Evolutionary conservation across 1,140 invertebrate species (phyloP).

Genomic region (Cyclina sinensis): DNA sequence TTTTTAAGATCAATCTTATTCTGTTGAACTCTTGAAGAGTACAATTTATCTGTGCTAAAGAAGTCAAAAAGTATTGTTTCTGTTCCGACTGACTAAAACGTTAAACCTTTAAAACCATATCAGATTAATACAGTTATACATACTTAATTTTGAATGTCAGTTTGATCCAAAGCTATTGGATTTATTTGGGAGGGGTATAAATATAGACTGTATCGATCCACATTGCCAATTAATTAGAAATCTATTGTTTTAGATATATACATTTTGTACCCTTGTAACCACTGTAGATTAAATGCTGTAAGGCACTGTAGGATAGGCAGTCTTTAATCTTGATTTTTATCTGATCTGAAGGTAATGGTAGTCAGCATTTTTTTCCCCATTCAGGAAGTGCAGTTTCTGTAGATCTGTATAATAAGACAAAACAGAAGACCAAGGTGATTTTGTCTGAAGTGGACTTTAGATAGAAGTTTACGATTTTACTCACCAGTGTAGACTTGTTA

Average conservation of each 20-base stretch:
- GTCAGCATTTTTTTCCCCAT: not conserved
- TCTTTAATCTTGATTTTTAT: not conserved
- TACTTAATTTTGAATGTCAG: not conserved
- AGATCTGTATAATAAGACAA: too few relatives aligned
- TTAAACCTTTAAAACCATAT: not conserved
- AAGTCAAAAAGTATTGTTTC: not conserved
- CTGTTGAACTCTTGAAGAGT: too few relatives aligned
- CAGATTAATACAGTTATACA: not conserved
- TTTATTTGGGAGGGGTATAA: not conserved
- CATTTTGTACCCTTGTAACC: not conserved
- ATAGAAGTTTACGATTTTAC: too few relatives aligned
- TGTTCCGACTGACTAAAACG: not conserved
- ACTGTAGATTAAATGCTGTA: not conserved
- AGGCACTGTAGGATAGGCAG: not conserved
- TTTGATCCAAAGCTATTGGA: not conserved
- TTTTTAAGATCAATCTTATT: too few relatives aligned
- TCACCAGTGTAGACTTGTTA: too few relatives aligned
- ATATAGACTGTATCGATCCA: not conserved
- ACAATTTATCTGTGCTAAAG: too few relatives aligned
- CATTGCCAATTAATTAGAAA: not conserved
- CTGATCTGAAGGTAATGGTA: not conserved
- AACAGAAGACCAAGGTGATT: too few relatives aligned
- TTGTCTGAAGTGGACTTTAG: too few relatives aligned
- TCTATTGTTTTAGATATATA: slow-evolving; percentile 21
- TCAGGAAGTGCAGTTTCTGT: too few relatives aligned